These are phyloP conservation scores for Tetragonula clypearis DNA, from an alignment of 1,140 invertebrate genomes.

Conservation along the genomic window DNA sequence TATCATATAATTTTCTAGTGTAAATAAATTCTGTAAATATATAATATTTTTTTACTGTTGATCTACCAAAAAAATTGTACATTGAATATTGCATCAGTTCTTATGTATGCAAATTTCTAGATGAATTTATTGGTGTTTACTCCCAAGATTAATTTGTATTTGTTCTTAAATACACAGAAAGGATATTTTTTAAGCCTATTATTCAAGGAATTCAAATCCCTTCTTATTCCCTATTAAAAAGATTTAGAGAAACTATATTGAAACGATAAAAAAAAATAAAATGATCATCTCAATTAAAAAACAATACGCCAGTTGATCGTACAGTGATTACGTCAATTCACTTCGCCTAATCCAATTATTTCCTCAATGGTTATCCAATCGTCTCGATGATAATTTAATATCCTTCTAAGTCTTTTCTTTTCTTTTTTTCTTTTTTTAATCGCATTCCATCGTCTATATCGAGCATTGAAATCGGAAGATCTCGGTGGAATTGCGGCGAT, in stretches of 20 bases:
- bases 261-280: not conserved
- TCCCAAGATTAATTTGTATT: not conserved
- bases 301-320: not conserved
- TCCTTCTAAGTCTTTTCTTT: not conserved
- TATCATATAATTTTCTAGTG: not conserved
- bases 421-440: too few species aligned
- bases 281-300: not conserved
- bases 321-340: not conserved
- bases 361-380: not conserved
- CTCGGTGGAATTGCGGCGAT: slow-evolving; percentile 16
- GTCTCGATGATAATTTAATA: slow-evolving; percentile 22
- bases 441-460: not conserved
- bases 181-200: not conserved
- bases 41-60: not conserved
- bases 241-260: not conserved
- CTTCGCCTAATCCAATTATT: slow-evolving; percentile 18
- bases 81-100: not conserved
- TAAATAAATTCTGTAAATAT: slow-evolving; percentile 29
- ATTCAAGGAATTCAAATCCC: not conserved
- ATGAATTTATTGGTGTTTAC: not conserved
- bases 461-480: not conserved
- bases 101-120: not conserved
- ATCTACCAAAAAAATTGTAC: not conserved
- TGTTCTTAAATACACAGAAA: not conserved
- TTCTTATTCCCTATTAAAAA: not conserved